phyloP scores from a whole-genome alignment of 2,888 invertebrate genomes.

The Tineola bisselliella region DNA sequence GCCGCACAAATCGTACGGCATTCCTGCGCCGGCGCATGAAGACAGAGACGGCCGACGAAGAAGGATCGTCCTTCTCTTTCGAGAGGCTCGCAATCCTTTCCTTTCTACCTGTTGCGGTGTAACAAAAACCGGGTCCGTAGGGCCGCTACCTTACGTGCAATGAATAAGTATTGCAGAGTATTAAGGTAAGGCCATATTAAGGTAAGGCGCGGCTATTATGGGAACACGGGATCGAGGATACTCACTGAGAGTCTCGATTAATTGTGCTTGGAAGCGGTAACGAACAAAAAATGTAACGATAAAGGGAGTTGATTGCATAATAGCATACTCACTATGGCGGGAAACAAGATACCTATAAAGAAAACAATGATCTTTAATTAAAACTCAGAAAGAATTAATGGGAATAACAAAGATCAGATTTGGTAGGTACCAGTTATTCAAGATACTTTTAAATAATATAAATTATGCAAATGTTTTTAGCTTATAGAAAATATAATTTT shows the following conservation, averaged over 20 bases:
- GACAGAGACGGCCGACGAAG: slow-evolving; percentile 42
- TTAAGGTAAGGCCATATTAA: not conserved
- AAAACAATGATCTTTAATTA: slow-evolving; percentile 3
- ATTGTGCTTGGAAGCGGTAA: slow-evolving; percentile 23
- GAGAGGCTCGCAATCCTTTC: slow-evolving; percentile 60
- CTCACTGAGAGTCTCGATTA: not conserved
- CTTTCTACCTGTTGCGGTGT: slow-evolving; percentile 68
- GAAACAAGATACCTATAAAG: slow-evolving; percentile 20
- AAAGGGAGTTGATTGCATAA: slow-evolving; percentile 58
- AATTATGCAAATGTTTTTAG: not conserved
- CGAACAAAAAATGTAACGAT: slow-evolving; percentile 42
- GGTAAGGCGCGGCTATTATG: not conserved
- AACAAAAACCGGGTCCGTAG: slow-evolving; percentile 67
- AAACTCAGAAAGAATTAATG: not conserved
- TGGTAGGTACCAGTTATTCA: not conserved
- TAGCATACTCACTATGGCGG: slow-evolving; percentile 45
- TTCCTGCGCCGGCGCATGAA: slow-evolving; percentile 47
- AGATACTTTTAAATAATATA: not conserved
- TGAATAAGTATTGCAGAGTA: slow-evolving; percentile 64
- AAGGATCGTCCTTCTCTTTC: slow-evolving; percentile 42
- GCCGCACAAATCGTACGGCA: slow-evolving; percentile 66
- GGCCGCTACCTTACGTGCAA: slow-evolving; percentile 68
- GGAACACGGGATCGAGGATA: not conserved
- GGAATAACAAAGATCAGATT: not conserved
- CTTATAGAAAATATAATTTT: no score